phyloP scores from a whole-genome alignment of 1,140 invertebrate species.

The Drosophila tropicalis region DNA sequence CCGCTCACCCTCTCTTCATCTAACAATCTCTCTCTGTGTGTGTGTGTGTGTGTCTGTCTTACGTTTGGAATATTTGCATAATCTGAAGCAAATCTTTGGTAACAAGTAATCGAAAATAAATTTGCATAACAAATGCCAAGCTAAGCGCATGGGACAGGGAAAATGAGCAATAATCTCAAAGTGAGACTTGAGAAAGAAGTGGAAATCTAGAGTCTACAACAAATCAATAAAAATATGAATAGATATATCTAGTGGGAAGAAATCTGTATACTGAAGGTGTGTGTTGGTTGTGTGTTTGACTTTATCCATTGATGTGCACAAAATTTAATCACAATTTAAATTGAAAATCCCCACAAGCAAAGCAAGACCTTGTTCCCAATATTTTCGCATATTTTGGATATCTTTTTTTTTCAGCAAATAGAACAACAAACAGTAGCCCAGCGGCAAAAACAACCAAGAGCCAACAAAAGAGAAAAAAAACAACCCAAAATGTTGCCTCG shows the following conservation, averaged over 20 bases:
- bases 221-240: constrained; percentile 29
- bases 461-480: constrained; percentile 23
- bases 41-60: constrained; percentile 22
- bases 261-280: constrained; percentile 24
- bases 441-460: constrained; percentile 36
- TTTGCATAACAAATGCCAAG: constrained; percentile 77
- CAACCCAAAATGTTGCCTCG: constrained; percentile 43
- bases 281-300: constrained; percentile 28
- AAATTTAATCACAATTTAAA: constrained; percentile 80
- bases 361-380: constrained; percentile 32
- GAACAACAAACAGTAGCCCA: constrained; percentile 65
- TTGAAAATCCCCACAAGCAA: constrained; percentile 61
- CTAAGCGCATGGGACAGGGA: constrained; percentile 33
- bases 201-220: constrained; percentile 27
- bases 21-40: neutral
- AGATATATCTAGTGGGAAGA: constrained; percentile 38
- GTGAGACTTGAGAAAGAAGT: constrained; percentile 28
- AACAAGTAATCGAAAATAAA: constrained; percentile 82
- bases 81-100: constrained; percentile 78
- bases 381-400: constrained; percentile 20
- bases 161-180: constrained; percentile 56
- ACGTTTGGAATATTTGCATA: constrained; percentile 73
- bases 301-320: constrained; percentile 58
- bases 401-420: constrained; percentile 49
- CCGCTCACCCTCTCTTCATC: neutral